Evolutionary conservation across 2,888 invertebrate genomes (phyloP), one percentile per base, ranked within the genome.

Genomic region (Sphaerolaimus hirsutus): DNA sequence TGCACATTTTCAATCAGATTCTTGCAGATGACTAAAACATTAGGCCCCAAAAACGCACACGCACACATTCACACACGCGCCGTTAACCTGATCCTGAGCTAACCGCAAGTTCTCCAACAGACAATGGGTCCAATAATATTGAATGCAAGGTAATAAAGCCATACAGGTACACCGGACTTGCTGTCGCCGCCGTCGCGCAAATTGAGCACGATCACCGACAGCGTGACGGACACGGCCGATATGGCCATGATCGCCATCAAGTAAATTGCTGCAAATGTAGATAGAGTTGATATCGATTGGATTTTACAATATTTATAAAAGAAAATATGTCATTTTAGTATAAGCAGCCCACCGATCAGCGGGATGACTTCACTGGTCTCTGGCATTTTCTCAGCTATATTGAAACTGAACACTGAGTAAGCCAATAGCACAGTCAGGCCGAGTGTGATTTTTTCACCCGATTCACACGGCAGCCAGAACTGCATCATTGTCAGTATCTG

Each of bases 381-480:
- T 5, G 68, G 68, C 66, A 68, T 68, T 46, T 61, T 66, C 55
- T 68, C 68, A 21, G 66, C 68, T 44, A 68, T 68, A 24, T 68
- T 61, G 49, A 68, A 57, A 63, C 66, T 66, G 53, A 68, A 68
- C 27, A 68, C 67, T 37, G 67, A 67, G 51, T 68, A 67, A 7
- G 68, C 68, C 32, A 68, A 55, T 14, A 68, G 57, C 17, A 68
- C 67, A 3, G 68, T 68, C 37, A 68, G 64, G 7, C 55, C 55
- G 14, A 55, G 52, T 10, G 55, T 55, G 24, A 54, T 50, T 41
- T 56, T 56, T 37, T 55, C 55, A 14, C 67, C 66, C 21, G 61
- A 62, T 48, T 67, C 66, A 3, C 66, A 66, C 3, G 67, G 67
- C 29, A 67, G 54, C 45, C 63, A 58, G 54, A 67, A 67, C 14